phyloP scores from a whole-genome alignment of 2,888 invertebrate genomes.

The Eilema griseolum region DNA sequence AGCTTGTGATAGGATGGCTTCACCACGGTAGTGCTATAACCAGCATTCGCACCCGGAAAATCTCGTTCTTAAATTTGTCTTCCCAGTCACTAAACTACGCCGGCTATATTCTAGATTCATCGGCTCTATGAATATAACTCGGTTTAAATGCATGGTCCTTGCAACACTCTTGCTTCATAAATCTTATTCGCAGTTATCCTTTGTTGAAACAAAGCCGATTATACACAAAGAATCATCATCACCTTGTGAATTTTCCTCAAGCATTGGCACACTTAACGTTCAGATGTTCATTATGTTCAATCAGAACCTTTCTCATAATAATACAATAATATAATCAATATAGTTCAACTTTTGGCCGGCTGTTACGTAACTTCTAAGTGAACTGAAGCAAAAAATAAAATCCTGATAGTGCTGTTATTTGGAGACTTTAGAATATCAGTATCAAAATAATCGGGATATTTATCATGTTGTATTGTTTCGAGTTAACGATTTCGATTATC shows the following conservation, averaged over 20 bases:
- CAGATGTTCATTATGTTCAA: neutral
- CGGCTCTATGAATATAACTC: neutral
- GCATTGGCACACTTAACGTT: conserved; percentile 3
- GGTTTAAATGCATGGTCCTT: neutral
- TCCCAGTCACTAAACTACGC: neutral
- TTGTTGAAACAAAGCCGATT: neutral
- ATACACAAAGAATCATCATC: conserved; percentile 1
- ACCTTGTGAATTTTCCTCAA: conserved; percentile 6
- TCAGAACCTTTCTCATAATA: neutral
- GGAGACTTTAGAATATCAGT: too few species aligned
- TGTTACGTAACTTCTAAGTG: too few species aligned
- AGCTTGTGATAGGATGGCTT: too few species aligned
- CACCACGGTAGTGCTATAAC: too few species aligned
- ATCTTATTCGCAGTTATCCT: conserved; percentile 10
- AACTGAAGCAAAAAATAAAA: too few species aligned
- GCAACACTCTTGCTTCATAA: conserved; percentile 5
- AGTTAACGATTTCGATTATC: too few species aligned
- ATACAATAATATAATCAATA: too few species aligned
- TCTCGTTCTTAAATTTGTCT: neutral
- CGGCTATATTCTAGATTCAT: neutral
- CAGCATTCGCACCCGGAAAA: too few species aligned
- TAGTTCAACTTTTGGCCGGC: too few species aligned
- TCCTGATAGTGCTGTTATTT: too few species aligned
- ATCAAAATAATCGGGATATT: too few species aligned
- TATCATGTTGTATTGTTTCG: too few species aligned